Evolutionary conservation across 2,888 invertebrate species (phyloP).

Genomic region (Thyatira batis): DNA sequence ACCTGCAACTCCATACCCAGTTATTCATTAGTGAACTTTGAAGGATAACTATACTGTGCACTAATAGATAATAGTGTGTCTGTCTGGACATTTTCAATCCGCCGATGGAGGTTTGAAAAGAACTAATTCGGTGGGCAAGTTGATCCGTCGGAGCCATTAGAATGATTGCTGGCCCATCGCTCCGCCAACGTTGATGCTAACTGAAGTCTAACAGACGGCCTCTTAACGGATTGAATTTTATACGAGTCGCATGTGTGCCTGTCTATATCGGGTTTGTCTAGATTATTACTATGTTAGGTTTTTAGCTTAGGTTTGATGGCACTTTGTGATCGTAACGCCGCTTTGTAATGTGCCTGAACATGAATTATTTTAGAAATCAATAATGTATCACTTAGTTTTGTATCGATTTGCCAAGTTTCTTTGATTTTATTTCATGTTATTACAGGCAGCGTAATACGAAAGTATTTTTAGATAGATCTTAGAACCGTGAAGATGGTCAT

Average conservation of each 20-base stretch:
- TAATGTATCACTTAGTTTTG: too few species aligned
- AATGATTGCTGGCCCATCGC: conserved; percentile 70
- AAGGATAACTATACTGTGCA: conserved; percentile 7
- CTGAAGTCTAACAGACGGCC: conserved; percentile 58
- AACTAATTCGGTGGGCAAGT: conserved; percentile 71
- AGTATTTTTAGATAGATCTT: too few species aligned
- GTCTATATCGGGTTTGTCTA: conserved; percentile 7
- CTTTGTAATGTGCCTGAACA: too few species aligned
- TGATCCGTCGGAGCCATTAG: conserved; percentile 68
- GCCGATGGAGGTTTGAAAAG: conserved; percentile 71
- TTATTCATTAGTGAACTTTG: neutral
- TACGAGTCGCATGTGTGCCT: conserved; percentile 29
- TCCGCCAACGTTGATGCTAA: conserved; percentile 53
- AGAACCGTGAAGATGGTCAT: too few species aligned
- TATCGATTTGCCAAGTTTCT: neutral
- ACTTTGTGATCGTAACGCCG: too few species aligned
- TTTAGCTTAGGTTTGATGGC: neutral
- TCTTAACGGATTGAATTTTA: conserved; percentile 76
- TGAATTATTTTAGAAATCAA: too few species aligned
- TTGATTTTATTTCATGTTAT: too few species aligned
- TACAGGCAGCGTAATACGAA: too few species aligned
- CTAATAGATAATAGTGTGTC: conserved; percentile 35
- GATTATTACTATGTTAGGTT: neutral
- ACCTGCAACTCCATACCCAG: neutral
- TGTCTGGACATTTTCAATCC: conserved; percentile 71